A percentile compares a stretch with the other conserved stretches of the same genome.
Conservation (phyloP, 2,888 invertebrate species). For the Sicus ferrugineus region DNA sequence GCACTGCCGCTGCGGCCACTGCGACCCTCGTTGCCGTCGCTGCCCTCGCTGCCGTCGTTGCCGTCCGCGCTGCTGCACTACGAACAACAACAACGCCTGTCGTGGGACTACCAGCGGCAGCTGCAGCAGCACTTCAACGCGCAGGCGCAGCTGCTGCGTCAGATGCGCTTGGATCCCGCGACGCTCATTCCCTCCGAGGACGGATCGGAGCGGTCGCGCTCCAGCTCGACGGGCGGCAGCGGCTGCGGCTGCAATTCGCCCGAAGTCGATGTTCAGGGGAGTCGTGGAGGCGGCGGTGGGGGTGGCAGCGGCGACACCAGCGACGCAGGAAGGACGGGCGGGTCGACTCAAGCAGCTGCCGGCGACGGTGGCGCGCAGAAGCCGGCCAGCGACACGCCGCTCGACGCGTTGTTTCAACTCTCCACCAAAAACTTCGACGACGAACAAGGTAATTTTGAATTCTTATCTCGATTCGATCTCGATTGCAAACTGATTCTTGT, state of each 20-base stretch:
- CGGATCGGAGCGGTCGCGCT: slow-evolving; percentile 74
- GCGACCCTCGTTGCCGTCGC: no score
- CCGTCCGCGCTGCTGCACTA: slow-evolving; percentile 70
- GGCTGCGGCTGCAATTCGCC: slow-evolving; percentile 80
- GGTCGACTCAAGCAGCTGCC: no score
- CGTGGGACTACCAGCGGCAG: slow-evolving; percentile 68
- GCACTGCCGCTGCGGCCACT: slow-evolving; percentile 45
- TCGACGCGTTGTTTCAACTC: slow-evolving; percentile 96
- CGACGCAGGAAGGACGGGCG: background rate
- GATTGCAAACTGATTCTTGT: background rate
- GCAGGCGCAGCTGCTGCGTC: slow-evolving; percentile 67
- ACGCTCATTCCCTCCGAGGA: slow-evolving; percentile 68
- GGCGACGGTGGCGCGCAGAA: slow-evolving; percentile 33
- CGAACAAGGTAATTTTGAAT: slow-evolving; percentile 83
- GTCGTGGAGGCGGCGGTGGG: slow-evolving; percentile 46
- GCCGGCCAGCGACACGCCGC: slow-evolving; percentile 73
- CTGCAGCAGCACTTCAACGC: slow-evolving; percentile 67
- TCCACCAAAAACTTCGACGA: slow-evolving; percentile 97
- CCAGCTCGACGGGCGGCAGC: slow-evolving; percentile 74
- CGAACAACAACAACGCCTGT: slow-evolving; percentile 75
- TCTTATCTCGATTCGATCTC: no score
- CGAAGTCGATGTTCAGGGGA: slow-evolving; percentile 66
- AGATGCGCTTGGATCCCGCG: slow-evolving; percentile 64
- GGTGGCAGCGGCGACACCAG: slow-evolving; percentile 2
- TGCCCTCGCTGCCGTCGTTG: slow-evolving; percentile 49